phyloP scores from a whole-genome alignment of 1,140 invertebrate genomes.

The Neuroterus valhalla region DNA sequence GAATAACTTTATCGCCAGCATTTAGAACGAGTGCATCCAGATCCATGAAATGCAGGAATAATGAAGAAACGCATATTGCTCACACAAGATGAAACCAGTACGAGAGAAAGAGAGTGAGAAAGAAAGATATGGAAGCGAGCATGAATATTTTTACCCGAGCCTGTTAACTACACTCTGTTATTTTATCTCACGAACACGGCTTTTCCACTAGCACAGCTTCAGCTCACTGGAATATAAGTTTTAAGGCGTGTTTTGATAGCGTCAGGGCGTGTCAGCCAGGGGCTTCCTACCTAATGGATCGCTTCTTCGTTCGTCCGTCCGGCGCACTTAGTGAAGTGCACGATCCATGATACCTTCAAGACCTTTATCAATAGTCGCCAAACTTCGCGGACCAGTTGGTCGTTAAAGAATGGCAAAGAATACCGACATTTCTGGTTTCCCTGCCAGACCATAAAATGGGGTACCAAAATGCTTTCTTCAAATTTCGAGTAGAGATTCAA shows the following conservation, averaged over 20 bases:
- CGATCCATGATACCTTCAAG: conserved; percentile 25
- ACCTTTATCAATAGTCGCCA: conserved; percentile 7
- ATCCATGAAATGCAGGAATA: conserved; percentile 38
- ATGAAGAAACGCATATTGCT: conserved; percentile 32
- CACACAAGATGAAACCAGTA: background rate
- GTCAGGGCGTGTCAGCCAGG: conserved; percentile 67
- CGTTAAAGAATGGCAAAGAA: background rate
- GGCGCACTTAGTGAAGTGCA: conserved; percentile 34
- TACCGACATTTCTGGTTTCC: no score
- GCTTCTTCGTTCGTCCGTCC: conserved; percentile 58
- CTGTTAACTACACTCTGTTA: conserved; percentile 69
- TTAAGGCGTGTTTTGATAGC: conserved; percentile 72
- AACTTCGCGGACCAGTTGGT: conserved; percentile 6
- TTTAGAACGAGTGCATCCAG: no score
- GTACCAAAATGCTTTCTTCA: no score
- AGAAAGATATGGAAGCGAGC: conserved; percentile 50
- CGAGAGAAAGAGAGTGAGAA: conserved; percentile 34
- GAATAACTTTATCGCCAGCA: no score
- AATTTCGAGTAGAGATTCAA: no score
- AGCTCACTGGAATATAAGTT: conserved; percentile 67
- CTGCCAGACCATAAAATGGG: no score
- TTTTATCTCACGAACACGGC: conserved; percentile 66
- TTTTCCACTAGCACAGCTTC: conserved; percentile 54
- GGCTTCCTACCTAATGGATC: conserved; percentile 71
- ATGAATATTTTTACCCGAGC: conserved; percentile 68